Conservation (phyloP, 2,797 vertebrate genomes). For the Podargus strigoides region DNA sequence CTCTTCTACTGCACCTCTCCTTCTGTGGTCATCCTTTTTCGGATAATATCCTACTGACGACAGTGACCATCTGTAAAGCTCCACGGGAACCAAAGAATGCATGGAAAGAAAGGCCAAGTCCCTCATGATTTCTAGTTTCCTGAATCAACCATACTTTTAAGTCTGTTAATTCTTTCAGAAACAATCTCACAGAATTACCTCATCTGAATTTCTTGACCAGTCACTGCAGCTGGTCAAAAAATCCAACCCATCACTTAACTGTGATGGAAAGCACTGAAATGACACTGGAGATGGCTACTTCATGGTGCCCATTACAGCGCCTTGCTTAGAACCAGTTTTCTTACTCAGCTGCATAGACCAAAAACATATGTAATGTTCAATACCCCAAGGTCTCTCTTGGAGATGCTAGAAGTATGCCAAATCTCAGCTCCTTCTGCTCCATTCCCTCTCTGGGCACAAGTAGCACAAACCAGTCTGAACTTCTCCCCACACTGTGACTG, state of each 20-base stretch:
- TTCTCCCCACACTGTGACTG: not conserved
- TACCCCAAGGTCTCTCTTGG: not conserved
- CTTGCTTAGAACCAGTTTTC: not conserved
- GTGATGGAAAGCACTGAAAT: not conserved
- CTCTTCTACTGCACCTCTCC: not conserved
- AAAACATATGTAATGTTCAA: fast-evolving
- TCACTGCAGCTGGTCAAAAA: not conserved
- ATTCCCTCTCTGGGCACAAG: not conserved
- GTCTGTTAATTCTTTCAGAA: not conserved
- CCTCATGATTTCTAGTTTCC: not conserved
- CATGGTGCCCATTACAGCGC: not conserved
- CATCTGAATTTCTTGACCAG: not conserved
- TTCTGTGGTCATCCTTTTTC: not conserved
- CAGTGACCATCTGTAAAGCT: not conserved
- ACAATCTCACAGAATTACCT: not conserved
- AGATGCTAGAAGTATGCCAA: not conserved
- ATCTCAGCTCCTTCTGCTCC: not conserved
- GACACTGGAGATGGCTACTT: not conserved
- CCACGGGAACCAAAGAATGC: not conserved
- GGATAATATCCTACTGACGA: not conserved
- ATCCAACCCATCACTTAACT: not conserved
- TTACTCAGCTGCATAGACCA: not conserved
- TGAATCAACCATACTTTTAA: not conserved
- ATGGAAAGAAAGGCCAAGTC: not conserved
- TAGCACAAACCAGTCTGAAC: not conserved